These are phyloP conservation scores for Cariama cristata DNA, from an alignment of 2,113 vertebrate genomes.

Conservation along the genomic window DNA sequence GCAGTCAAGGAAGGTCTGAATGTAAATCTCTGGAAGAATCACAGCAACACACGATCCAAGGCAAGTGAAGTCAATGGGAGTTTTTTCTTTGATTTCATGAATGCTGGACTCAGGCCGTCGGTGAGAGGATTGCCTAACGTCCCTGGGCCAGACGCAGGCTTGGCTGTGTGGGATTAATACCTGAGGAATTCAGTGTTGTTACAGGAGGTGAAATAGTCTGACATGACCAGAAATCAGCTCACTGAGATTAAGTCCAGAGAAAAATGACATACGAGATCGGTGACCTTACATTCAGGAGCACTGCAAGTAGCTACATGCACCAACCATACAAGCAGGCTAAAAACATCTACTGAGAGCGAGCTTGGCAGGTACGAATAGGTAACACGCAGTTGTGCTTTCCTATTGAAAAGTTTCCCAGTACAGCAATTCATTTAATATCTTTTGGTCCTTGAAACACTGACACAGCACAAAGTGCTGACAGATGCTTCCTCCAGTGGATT, in stretches of 20 bases:
- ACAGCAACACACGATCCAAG: neutral
- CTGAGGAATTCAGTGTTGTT: neutral
- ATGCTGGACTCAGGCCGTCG: neutral
- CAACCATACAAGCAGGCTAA: rapidly evolving
- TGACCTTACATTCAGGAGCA: neutral
- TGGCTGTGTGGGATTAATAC: neutral
- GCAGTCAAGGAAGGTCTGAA: neutral
- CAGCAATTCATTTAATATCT: neutral
- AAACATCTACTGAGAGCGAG: rapidly evolving
- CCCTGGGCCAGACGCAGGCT: neutral
- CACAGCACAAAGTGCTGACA: neutral
- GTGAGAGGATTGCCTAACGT: neutral
- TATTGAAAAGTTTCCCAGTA: neutral
- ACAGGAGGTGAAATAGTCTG: neutral
- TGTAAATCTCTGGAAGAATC: neutral
- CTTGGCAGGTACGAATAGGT: neutral
- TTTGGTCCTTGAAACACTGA: neutral
- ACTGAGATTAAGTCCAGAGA: neutral
- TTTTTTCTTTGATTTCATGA: neutral
- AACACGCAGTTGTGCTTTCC: neutral
- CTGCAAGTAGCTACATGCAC: neutral
- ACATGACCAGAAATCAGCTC: neutral
- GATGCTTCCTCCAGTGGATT: neutral
- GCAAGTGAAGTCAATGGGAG: neutral
- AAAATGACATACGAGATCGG: neutral